A percentile compares a stretch with the other conserved stretches of the same genome.
Evolutionary conservation across 2,113 vertebrate species (phyloP).

Genomic region (Serilophus lunatus): DNA sequence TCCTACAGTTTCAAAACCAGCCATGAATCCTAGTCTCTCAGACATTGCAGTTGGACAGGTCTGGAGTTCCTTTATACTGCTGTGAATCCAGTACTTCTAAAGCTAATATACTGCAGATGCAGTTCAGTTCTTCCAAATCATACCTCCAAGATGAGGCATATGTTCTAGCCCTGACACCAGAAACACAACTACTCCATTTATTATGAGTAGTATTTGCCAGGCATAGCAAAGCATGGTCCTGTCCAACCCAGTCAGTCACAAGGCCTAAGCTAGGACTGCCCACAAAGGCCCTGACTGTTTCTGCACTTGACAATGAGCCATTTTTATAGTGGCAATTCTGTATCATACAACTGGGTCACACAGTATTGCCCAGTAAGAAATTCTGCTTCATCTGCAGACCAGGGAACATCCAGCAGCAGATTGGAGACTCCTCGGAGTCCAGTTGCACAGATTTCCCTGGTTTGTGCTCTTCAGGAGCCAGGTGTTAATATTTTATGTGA

Average conservation of each 20-base stretch:
- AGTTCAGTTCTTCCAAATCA: background rate
- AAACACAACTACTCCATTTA: background rate
- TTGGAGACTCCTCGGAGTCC: background rate
- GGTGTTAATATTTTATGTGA: background rate
- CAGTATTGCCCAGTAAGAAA: background rate
- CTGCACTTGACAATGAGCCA: background rate
- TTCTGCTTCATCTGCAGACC: background rate
- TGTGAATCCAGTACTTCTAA: background rate
- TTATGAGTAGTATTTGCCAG: background rate
- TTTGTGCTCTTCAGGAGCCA: background rate
- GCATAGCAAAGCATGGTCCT: background rate
- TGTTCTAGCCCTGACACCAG: background rate
- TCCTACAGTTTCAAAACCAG: background rate
- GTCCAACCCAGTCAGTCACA: background rate
- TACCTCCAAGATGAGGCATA: background rate
- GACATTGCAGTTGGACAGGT: accelerated
- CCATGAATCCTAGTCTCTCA: background rate
- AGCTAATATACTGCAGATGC: background rate
- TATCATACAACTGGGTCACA: background rate
- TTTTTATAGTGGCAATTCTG: background rate
- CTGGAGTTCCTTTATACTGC: background rate
- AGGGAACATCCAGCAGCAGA: background rate
- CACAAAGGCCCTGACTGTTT: background rate
- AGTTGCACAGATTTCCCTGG: background rate
- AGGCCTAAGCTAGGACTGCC: background rate